Evolutionary conservation across 2,113 vertebrate species (phyloP), one percentile per base, ranked within the genome.

Genomic region (Prionailurus viverrinus): DNA sequence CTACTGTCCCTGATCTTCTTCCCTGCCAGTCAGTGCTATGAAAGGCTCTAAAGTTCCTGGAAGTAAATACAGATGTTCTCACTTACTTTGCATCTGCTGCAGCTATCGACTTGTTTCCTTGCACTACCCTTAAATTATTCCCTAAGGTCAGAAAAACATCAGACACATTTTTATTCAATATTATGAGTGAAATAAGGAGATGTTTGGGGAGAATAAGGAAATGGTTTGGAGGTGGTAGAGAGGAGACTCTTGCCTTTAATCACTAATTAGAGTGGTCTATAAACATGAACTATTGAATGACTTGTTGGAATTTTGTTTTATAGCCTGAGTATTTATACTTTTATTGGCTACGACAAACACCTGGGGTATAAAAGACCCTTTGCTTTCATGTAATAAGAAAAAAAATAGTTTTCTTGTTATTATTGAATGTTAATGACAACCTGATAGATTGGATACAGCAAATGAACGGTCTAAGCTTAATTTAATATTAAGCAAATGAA

Each of bases 11-110:
- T 33, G 65, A 55, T 76, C 55, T 27, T 90, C 76, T 85, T 51
- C n/a, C 31, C 13, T n/a, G n/a, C 13, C 31, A 71, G 95, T 97
- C 94, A 76, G 65, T 29, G 96, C 96, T 91, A 96, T 95, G 55
- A 79, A 97, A 92, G 86, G 12, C 33, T 97, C 33, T 63, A 79
- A 65, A 84, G 41, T 90, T 96, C 89, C 58, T 93, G 58, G 15
- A 95, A 95, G 25, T 82, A 95, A 91, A 92, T 93, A 48, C 93
- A 91, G 96, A 90, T 97, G 97, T 97, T 98, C 97, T 97, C 94
- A 94, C 68, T 98, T 91, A 95, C 48, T 96, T 91, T 78, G 81
- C 71, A 33, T 80, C 55, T 96, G 48, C 55, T 86, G 12, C 71
- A 98, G 33, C 92, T 96, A 88, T 84, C 94, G 95, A 65, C n/a